Percentiles rank a stretch among this genome's conserved stretches.
These are phyloP conservation scores for Drosophila gaucha DNA, from an alignment of 2,888 invertebrate species.

Conservation along the genomic window DNA sequence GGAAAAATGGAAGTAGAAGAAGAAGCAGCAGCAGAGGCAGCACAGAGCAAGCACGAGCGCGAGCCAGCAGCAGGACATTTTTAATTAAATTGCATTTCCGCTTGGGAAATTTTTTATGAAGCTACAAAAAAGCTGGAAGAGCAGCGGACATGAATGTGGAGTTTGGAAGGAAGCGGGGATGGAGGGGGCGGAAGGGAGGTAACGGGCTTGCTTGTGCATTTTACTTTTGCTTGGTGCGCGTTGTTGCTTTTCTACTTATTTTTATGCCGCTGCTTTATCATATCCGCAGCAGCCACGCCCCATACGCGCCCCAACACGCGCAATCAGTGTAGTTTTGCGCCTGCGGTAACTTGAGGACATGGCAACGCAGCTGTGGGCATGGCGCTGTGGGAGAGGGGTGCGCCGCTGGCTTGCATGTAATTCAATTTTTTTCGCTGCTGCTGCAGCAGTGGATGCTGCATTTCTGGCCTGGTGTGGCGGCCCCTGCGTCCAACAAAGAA, in stretches of 20 bases:
- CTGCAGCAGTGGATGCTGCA: conserved; percentile 1
- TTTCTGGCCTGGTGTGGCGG: conserved; percentile 14
- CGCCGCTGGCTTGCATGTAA: conserved; percentile 67
- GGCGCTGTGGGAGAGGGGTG: conserved; percentile 1
- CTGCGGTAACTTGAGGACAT: conserved; percentile 66
- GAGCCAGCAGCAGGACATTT: conserved; percentile 78
- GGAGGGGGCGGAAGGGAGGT: not conserved
- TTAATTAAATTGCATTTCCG: conserved; percentile 83
- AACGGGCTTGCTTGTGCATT: conserved; percentile 47
- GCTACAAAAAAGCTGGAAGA: conserved; percentile 63
- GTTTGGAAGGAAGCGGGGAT: not conserved
- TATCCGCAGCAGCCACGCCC: conserved; percentile 56
- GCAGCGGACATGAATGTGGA: not conserved
- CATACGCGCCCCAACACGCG: conserved; percentile 38
- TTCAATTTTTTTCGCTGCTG: conserved; percentile 63
- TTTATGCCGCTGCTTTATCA: conserved; percentile 76
- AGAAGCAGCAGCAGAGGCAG: conserved; percentile 8
- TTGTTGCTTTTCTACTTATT: conserved; percentile 71
- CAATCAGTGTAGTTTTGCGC: conserved; percentile 78
- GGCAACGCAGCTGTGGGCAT: conserved; percentile 11
- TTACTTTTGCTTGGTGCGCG: conserved; percentile 54
- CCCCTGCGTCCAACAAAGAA: conserved; percentile 65
- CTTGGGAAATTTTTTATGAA: conserved; percentile 82
- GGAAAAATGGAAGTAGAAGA: not conserved
- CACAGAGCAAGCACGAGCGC: conserved; percentile 22